phyloP scores from a whole-genome alignment of 1,140 invertebrate genomes.

The Drosophila takahashii region DNA sequence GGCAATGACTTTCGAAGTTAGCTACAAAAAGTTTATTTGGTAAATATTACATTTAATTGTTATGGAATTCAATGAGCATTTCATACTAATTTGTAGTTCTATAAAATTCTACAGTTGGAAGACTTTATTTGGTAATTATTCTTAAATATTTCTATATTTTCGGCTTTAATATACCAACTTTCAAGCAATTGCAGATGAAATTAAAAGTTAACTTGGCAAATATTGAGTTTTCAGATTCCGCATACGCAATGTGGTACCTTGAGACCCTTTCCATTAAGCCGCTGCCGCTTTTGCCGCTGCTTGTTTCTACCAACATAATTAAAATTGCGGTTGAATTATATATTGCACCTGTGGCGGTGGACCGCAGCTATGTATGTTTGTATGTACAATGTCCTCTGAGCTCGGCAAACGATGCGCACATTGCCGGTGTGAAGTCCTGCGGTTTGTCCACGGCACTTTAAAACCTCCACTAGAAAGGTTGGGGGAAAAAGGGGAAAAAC shows the following conservation, averaged over 20 bases:
- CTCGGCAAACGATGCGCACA: slow-evolving; percentile 35
- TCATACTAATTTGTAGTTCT: too few species aligned
- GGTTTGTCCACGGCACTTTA: slow-evolving; percentile 63
- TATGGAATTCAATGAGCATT: too few species aligned
- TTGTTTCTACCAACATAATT: slow-evolving; percentile 73
- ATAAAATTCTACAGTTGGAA: too few species aligned
- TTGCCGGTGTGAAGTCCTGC: slow-evolving; percentile 60
- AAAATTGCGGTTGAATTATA: slow-evolving; percentile 78
- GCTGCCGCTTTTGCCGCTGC: slow-evolving; percentile 12
- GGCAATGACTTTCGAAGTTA: background rate
- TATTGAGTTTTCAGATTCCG: slow-evolving; percentile 44
- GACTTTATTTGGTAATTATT: too few species aligned
- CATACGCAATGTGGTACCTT: slow-evolving; percentile 52
- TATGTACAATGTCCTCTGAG: slow-evolving; percentile 9
- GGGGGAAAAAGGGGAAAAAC: slow-evolving; percentile 22
- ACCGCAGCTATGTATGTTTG: slow-evolving; percentile 46
- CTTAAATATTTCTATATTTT: background rate
- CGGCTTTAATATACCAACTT: background rate
- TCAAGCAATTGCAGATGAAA: background rate
- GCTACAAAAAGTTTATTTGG: background rate
- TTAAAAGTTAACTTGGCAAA: background rate
- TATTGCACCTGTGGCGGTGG: slow-evolving; percentile 75
- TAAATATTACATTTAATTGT: background rate
- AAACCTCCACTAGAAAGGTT: slow-evolving; percentile 5
- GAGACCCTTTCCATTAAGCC: slow-evolving; percentile 7